Base-by-base conservation (phyloP, 2,113 vertebrate species). In the cat (Felis catus) region DNA sequence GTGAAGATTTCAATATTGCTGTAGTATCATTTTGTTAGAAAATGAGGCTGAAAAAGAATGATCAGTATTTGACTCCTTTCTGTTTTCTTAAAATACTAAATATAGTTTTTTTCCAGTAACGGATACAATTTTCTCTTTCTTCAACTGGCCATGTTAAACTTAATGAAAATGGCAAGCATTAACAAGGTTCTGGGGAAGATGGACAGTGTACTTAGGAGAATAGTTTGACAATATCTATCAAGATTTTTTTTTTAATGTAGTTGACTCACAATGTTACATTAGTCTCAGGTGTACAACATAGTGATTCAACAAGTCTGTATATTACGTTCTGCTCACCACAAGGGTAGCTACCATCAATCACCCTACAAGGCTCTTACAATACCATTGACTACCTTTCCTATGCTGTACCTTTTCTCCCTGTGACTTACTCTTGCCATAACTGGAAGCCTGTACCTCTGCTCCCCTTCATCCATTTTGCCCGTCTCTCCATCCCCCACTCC, bases 21-120 rank as follows among this genome's bases (percentile, higher is more conserved):
- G 14, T 89, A 53, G 29, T 39, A 91, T 65, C n/a, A 89, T 95
- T 95, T 91, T 88, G 73, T 48, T 85, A 16, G 13, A 53, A 84
- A 88, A 85, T 45, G 63, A 89, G 33, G 18, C 45, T 27, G 7
- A 70, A 87, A 36, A 80, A 82, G 18, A 88, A 78, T 29, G 15
- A 93, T 70, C 45, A 94, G 14, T 16, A 84, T 92, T 96, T 89
- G 58, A 78, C 93, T 85, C 10, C 66, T 61, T 23, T 90, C 83
- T 41, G 5, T 89, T 96, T 95, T 76, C 45, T 91, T 87, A 87
- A 87, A 90, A 10, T 80, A 21, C 6, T 95, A 88, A 73, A 18
- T 86, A 83, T 53, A 61, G 41, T 51, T 82, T 82, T 29, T 45
- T 16, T 1, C 41, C 7, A 4, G 27, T 45, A 78, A 48, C 2